phyloP scores from a whole-genome alignment of 30 jellyfish, hydroid and myxozoan species.

The Nemopilema nomurai region DNA sequence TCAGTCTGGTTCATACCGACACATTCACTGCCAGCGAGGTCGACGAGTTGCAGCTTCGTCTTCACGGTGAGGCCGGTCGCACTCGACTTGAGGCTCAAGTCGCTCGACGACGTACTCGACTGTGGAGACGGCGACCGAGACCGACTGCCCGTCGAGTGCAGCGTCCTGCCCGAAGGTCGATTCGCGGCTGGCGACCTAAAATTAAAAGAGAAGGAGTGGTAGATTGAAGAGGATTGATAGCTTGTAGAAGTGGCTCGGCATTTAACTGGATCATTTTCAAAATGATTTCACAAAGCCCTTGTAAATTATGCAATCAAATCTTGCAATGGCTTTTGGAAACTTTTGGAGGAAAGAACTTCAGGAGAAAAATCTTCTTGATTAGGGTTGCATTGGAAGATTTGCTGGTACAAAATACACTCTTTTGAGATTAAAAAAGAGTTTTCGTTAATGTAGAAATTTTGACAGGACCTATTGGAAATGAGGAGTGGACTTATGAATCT shows the following conservation, averaged over 20 bases:
- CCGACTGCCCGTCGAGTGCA: slow-evolving; percentile 67
- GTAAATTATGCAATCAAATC: too few relatives aligned
- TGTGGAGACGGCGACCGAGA: slow-evolving; percentile 90
- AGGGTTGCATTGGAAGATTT: too few relatives aligned
- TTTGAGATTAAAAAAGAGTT: not conserved
- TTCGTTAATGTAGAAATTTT: too few relatives aligned
- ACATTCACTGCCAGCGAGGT: slow-evolving; percentile 95
- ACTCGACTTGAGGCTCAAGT: slow-evolving; percentile 46
- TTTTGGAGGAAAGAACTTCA: too few relatives aligned
- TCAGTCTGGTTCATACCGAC: slow-evolving; percentile 94
- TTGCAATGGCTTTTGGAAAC: too few relatives aligned
- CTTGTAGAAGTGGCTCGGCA: too few relatives aligned
- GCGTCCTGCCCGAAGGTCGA: slow-evolving; percentile 46
- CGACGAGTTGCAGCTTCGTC: slow-evolving; percentile 88
- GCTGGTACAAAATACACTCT: not conserved
- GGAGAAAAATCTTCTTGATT: too few relatives aligned
- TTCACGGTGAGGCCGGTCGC: slow-evolving; percentile 65
- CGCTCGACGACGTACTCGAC: slow-evolving; percentile 78
- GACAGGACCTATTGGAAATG: too few relatives aligned
- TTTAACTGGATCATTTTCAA: too few relatives aligned
- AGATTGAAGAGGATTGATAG: too few relatives aligned
- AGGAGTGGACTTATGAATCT: not conserved
- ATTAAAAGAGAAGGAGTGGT: not conserved
- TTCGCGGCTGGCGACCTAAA: slow-evolving; percentile 57
- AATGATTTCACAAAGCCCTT: too few relatives aligned